These are phyloP conservation scores for Clupea harengus DNA, from an alignment of 2,113 vertebrate genomes.

Conservation along the genomic window DNA sequence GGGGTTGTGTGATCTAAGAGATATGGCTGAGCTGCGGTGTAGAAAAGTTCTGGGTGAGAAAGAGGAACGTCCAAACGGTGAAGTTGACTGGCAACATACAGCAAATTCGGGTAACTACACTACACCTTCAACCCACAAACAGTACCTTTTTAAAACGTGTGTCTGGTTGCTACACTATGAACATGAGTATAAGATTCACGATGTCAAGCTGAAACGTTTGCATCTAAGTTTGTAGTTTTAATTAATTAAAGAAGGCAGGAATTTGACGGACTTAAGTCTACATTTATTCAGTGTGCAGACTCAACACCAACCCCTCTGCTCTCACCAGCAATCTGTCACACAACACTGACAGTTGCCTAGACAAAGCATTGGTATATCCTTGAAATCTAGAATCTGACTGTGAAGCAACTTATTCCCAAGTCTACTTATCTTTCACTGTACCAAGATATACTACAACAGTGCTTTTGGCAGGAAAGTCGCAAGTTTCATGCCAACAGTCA, in stretches of 20 bases:
- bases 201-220: neutral
- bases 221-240: neutral
- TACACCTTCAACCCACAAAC: neutral
- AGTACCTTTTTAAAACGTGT: neutral
- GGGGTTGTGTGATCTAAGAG: constrained; percentile 11
- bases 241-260: no score
- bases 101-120: constrained; percentile 39
- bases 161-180: neutral
- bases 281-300: no score
- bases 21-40: constrained; percentile 65
- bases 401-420: no score
- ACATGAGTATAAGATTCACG: neutral
- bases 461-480: no score
- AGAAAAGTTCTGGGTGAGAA: constrained; percentile 46
- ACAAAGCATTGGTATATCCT: no score
- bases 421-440: no score
- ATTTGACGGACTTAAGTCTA: no score
- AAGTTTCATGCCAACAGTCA: no score
- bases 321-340: no score
- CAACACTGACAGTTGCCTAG: neutral
- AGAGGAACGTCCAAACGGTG: neutral
- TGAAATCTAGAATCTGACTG: no score
- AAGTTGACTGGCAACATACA: neutral
- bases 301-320: no score
- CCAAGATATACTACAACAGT: no score